phyloP scores from a whole-genome alignment of 2,888 invertebrate species.

The Griposia aprilina region DNA sequence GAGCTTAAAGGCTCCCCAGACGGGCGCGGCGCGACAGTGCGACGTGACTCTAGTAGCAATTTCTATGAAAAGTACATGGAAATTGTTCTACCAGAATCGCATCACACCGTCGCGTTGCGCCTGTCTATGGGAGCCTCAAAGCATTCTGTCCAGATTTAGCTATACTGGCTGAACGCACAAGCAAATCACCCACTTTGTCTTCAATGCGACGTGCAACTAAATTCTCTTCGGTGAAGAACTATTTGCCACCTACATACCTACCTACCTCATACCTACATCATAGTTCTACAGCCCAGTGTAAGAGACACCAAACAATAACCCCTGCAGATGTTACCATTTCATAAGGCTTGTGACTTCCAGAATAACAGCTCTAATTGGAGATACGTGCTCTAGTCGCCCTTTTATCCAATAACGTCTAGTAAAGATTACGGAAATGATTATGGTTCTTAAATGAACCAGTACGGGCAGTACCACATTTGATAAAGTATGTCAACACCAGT shows the following conservation, averaged over 20 bases:
- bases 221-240: background rate
- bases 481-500: background rate
- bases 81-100: too few relatives aligned
- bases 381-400: background rate
- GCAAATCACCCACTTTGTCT: background rate
- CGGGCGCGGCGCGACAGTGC: too few relatives aligned
- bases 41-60: too few relatives aligned
- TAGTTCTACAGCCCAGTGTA: background rate
- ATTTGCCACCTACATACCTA: background rate
- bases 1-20: background rate
- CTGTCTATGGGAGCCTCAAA: too few relatives aligned
- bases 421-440: background rate
- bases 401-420: background rate
- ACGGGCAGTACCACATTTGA: background rate
- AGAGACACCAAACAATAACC: background rate
- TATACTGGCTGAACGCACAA: background rate
- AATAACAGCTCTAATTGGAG: background rate
- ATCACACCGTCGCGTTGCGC: too few relatives aligned
- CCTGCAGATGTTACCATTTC: background rate
- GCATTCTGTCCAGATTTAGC: background rate
- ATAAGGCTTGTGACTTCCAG: background rate
- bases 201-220: background rate
- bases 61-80: too few relatives aligned
- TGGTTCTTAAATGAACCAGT: background rate
- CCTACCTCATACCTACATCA: too few relatives aligned